phyloP scores from a whole-genome alignment of 2,888 invertebrate genomes.

The Macrosiphum euphorbiae region DNA sequence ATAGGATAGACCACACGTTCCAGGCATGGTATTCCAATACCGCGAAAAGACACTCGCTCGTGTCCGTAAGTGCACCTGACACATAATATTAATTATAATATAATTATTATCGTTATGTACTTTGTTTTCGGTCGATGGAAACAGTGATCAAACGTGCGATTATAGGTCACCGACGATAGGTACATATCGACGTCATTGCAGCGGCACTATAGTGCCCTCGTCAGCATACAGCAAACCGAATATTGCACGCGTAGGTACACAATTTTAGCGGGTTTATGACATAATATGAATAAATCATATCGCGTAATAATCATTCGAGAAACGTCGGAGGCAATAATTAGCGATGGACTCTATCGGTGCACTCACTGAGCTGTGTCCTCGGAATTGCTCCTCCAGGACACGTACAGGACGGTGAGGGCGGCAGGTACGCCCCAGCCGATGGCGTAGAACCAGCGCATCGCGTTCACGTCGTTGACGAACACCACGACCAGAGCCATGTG shows the following conservation, averaged over 20 bases:
- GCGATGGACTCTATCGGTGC: slow-evolving; percentile 48
- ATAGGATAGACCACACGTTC: too few relatives aligned
- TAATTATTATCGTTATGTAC: not conserved
- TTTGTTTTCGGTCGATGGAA: not conserved
- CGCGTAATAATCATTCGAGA: too few relatives aligned
- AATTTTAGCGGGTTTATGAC: too few relatives aligned
- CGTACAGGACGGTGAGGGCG: slow-evolving; percentile 78
- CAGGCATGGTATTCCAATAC: not conserved
- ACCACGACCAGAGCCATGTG: slow-evolving; percentile 93
- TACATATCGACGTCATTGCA: not conserved
- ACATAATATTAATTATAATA: not conserved
- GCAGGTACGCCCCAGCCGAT: slow-evolving; percentile 89
- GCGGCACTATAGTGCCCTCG: too few relatives aligned
- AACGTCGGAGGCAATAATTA: too few relatives aligned
- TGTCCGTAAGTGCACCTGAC: not conserved
- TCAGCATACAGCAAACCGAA: not conserved
- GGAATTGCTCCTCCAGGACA: slow-evolving; percentile 74
- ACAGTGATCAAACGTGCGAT: not conserved
- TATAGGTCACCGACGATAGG: not conserved
- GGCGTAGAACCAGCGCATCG: slow-evolving; percentile 85
- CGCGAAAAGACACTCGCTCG: not conserved
- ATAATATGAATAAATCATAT: too few relatives aligned
- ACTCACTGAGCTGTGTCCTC: slow-evolving; percentile 75
- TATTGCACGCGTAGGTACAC: not conserved
- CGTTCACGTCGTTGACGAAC: slow-evolving; percentile 88